Percentiles rank a stretch among this genome's conserved stretches.
Evolutionary conservation across 2,113 vertebrate species (phyloP).

Genomic region (Oceanodroma tethys): DNA sequence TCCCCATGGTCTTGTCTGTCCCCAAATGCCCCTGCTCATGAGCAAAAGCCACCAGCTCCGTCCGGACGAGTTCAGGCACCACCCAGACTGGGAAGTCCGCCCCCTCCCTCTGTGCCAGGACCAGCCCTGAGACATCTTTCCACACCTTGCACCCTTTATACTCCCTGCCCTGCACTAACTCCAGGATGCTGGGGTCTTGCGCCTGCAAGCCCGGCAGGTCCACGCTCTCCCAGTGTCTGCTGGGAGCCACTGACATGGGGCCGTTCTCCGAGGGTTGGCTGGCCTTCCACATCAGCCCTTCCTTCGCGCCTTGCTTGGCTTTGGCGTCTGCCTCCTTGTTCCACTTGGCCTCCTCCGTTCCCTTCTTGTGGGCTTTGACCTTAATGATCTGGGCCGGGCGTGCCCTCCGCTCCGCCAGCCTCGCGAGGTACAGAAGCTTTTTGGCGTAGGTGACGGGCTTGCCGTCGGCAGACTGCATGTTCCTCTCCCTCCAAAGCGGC

Average conservation of each 20-base stretch:
- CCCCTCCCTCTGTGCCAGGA: conserved; percentile 11
- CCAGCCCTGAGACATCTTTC: conserved; percentile 1
- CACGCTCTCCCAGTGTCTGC: background rate
- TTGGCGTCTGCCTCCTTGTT: conserved; percentile 34
- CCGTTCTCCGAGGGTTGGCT: background rate
- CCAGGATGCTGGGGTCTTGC: background rate
- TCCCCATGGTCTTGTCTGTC: conserved; percentile 50
- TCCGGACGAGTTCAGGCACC: conserved; percentile 16
- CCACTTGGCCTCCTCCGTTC: conserved; percentile 55
- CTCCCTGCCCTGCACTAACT: background rate
- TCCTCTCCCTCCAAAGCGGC: conserved; percentile 28
- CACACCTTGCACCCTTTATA: conserved; percentile 58
- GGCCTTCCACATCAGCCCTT: conserved; percentile 52
- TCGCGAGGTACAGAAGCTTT: conserved; percentile 30
- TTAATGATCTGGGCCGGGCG: conserved; percentile 14
- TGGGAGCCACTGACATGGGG: background rate
- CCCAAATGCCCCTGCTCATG: conserved; percentile 48
- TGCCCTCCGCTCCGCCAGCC: background rate
- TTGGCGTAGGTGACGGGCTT: conserved; percentile 44
- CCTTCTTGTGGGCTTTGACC: conserved; percentile 54
- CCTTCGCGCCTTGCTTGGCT: conserved; percentile 48
- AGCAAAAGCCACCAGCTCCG: conserved; percentile 42
- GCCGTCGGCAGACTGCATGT: conserved; percentile 26
- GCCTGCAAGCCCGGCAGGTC: conserved; percentile 42
- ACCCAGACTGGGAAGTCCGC: conserved; percentile 33